Evolutionary conservation across 2,113 vertebrate species (phyloP), one percentile per base, ranked within the genome.

Genomic region (Felis chaus): DNA sequence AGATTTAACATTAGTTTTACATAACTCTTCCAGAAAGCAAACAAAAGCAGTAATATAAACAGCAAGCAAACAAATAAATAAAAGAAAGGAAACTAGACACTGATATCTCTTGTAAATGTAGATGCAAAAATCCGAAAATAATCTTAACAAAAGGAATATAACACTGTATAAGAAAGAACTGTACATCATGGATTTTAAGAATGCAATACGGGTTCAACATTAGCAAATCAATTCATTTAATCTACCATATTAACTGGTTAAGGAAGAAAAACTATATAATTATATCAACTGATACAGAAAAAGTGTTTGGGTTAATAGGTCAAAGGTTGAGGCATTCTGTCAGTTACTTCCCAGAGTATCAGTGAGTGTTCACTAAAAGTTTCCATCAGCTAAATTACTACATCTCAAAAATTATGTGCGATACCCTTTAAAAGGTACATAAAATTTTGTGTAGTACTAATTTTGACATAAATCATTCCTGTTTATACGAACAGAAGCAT

Each of bases 401-500:
- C 65, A 29, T 65, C 41, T 94, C 69, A 74, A 83, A 94, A 50
- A 48, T 61, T 92, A 92, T 82, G 39, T 86, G 53, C 41, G 39
- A 76, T 18, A 76, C 1, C 9, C 41, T 89, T 89, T 80, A 82
- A 57, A 31, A 82, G 19, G 69, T 55, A n/a, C 48, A 97, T 97
- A 92, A 86, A 89, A 90, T 55, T 94, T 88, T 82, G 73, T 71
- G 12, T 71, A n/a, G 29, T 81, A 7, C 23, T 92, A 94, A 92
- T 78, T 82, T 90, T 81, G 73, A 36, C 16, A 89, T 97, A 89
- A 89, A 92, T 78, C 19, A 61, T 74, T 91, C 85, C 92, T 65
- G 23, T 88, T 94, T 89, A 85, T 50, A 92, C 86, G 63, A 95
- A 89, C 25, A 84, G 25, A 89, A 27, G 15, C 88, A 71, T 68